These are phyloP conservation scores for Daphoenositta chrysoptera DNA, from an alignment of 2,113 vertebrate genomes.

Conservation along the genomic window DNA sequence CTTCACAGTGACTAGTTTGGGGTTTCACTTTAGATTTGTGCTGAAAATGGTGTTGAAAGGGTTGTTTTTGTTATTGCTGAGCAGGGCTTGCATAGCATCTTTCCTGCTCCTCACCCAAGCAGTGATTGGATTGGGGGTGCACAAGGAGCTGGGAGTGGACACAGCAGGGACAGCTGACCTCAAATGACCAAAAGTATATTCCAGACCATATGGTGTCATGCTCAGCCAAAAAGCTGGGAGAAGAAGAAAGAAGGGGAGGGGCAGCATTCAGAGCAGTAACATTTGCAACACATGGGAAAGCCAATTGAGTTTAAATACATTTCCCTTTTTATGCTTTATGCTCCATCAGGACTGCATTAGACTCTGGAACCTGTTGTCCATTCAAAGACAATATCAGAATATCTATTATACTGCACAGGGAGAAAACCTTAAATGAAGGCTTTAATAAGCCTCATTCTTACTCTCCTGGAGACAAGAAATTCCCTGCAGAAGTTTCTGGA, in stretches of 20 bases:
- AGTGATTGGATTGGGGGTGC: not conserved
- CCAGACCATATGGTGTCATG: not conserved
- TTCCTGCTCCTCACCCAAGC: not conserved
- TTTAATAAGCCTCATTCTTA: not conserved
- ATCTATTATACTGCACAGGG: not conserved
- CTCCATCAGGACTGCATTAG: not conserved
- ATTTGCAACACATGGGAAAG: not conserved
- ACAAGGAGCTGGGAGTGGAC: not conserved
- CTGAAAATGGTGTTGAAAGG: not conserved
- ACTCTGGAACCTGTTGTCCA: not conserved
- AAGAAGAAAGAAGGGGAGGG: not conserved
- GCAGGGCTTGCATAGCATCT: not conserved
- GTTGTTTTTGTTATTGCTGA: not conserved
- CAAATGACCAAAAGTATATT: not conserved
- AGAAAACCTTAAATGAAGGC: not conserved
- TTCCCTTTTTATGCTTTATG: not conserved
- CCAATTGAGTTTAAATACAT: not conserved
- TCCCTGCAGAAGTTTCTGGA: not conserved
- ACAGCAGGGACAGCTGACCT: not conserved
- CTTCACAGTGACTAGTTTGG: not conserved
- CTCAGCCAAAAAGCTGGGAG: not conserved
- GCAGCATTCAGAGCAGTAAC: rapidly evolving
- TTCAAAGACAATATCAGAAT: not conserved
- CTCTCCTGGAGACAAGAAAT: not conserved
- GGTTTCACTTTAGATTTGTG: not conserved